Evolutionary conservation across 2,888 invertebrate genomes (phyloP).

Genomic region (Atrina japonica): DNA sequence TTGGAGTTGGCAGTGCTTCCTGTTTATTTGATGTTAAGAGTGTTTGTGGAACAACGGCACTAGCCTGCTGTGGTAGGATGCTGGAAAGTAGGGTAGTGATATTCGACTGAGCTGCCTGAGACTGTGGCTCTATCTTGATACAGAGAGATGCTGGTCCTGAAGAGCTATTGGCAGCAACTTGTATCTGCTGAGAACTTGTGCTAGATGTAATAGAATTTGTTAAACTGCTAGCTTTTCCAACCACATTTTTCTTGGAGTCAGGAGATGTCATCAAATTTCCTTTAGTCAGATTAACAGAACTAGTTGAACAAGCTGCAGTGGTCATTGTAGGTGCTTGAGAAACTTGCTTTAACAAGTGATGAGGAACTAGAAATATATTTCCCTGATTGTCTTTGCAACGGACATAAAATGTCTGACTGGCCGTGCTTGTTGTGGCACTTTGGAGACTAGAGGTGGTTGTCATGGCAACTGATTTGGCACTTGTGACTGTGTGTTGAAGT

Average conservation of each 20-base stretch:
- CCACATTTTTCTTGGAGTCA: not conserved
- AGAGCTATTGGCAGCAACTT: not conserved
- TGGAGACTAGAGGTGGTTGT: conserved; percentile 5
- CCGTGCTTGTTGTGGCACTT: no score
- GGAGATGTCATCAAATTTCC: not conserved
- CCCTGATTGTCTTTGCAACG: conserved; percentile 68
- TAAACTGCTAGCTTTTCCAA: not conserved
- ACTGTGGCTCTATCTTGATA: not conserved
- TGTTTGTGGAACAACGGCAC: not conserved
- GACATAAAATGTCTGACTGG: conserved; percentile 32
- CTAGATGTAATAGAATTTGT: conserved; percentile 4
- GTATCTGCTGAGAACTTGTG: not conserved
- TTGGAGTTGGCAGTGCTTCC: not conserved
- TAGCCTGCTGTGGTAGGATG: not conserved
- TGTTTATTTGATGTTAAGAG: conserved; percentile 1
- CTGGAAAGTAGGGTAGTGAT: not conserved
- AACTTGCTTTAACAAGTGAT: conserved; percentile 55
- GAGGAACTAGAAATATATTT: conserved; percentile 70
- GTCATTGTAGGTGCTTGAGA: conserved; percentile 1
- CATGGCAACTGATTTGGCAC: conserved; percentile 15
- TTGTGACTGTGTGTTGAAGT: conserved; percentile 31
- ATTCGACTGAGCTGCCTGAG: not conserved
- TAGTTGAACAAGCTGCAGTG: not conserved
- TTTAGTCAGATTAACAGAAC: not conserved
- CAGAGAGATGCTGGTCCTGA: not conserved